Evolutionary conservation across 1,140 invertebrate genomes (phyloP), one percentile per base, ranked within the genome.

Genomic region (Mizuhopecten yessoensis): DNA sequence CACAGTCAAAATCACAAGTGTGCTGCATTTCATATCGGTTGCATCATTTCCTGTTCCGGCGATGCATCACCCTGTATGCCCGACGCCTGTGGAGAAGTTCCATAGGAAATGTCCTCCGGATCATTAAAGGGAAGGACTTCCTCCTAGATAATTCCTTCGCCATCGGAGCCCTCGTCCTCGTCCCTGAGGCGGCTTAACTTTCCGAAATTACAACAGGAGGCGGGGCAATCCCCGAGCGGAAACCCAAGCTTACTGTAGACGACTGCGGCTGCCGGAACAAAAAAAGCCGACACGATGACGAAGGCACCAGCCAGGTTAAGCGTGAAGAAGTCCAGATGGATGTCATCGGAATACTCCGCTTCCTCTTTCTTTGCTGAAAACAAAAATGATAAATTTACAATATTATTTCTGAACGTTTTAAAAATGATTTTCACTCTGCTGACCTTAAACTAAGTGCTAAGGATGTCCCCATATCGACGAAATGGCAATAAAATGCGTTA

Each of bases 171-270:
- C 57, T 75, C 57, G 23, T 75, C 57, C n/a, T 75, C 57, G 11
- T 75, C 11, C 57, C 23, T 75, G 0, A 75, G 57, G 29, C 57
- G 57, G 57, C 23, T 75, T 29, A 75, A 75, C 57, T 11, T 75
- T 75, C 57, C 57, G 11, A 75, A 3, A 11, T 75, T 29, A 75
- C 57, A 75, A 29, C 9, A 29, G 23, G 57, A 11, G 17, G 5
- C 9, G 15, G n/a, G 29, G 11, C 23, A 29, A 75, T 75, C 57
- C 17, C 57, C 57, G n/a, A 1, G 57, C 23, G 57, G 57, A n/a
- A 75, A 75, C 17, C 57, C 57, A 75, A 75, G n/a, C 57, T 75
- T 75, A 17, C 57, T 75, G 57, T 75, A 75, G 57, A 75, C 57
- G n/a, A 75, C 17, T 75, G 57, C 57, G n/a, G 57, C 57, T 75